phyloP scores from a whole-genome alignment of 2,888 invertebrate species.

The Parnassius mnemosyne region DNA sequence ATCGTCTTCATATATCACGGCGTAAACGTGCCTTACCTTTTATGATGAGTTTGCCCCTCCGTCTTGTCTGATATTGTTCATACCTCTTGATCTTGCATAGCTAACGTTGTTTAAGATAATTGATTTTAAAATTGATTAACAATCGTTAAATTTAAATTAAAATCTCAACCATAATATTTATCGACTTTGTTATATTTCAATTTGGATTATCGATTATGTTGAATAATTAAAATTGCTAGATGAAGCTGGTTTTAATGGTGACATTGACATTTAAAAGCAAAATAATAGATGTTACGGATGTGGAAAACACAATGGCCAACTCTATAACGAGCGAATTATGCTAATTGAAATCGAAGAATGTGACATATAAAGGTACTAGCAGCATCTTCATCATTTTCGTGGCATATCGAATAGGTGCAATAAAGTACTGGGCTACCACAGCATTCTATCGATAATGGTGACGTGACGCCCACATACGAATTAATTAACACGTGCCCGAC shows the following conservation, averaged over 20 bases:
- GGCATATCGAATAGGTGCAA: slow-evolving; percentile 60
- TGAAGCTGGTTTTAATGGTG: slow-evolving; percentile 12
- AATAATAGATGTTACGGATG: slow-evolving; percentile 26
- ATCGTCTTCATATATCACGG: slow-evolving; percentile 55
- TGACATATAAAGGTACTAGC: slow-evolving; percentile 48
- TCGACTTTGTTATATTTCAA: not conserved
- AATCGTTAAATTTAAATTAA: slow-evolving; percentile 1
- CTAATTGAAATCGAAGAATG: slow-evolving; percentile 47
- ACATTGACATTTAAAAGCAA: slow-evolving; percentile 26
- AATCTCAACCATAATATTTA: not conserved
- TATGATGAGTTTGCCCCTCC: slow-evolving; percentile 56
- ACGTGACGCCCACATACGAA: slow-evolving; percentile 71
- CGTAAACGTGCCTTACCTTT: slow-evolving; percentile 50
- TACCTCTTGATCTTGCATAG: not conserved
- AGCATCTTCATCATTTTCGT: slow-evolving; percentile 60
- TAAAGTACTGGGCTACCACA: slow-evolving; percentile 74
- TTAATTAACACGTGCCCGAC: slow-evolving; percentile 73
- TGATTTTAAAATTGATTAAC: slow-evolving; percentile 3
- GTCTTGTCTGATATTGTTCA: slow-evolving; percentile 33
- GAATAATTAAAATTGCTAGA: slow-evolving; percentile 24
- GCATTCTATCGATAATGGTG: slow-evolving; percentile 72
- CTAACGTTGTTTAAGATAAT: slow-evolving; percentile 6
- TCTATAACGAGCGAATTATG: slow-evolving; percentile 26
- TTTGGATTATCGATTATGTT: slow-evolving; percentile 3
- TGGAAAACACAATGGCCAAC: slow-evolving; percentile 25